Conservation (phyloP, 2,113 vertebrate genomes). For the Climacteris rufus region DNA sequence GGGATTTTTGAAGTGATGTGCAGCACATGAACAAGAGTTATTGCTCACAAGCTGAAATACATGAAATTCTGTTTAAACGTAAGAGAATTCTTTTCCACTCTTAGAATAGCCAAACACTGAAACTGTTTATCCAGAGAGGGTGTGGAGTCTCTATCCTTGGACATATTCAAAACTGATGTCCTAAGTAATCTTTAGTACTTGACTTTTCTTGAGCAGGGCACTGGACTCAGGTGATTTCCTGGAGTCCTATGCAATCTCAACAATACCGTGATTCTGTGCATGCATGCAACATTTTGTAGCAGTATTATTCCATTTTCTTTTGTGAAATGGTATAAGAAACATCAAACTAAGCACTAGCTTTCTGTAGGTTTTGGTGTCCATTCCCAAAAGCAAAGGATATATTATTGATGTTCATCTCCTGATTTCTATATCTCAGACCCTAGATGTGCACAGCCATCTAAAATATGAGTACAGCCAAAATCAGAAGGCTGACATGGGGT, state of each 20-base stretch:
- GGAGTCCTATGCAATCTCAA: background rate
- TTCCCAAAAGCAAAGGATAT: background rate
- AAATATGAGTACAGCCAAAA: background rate
- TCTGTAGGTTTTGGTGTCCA: background rate
- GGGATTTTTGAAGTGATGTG: background rate
- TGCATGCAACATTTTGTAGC: background rate
- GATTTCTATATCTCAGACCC: background rate
- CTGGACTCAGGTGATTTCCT: background rate
- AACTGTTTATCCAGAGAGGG: background rate
- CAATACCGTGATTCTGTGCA: accelerated
- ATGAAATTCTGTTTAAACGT: background rate
- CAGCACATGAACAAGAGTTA: background rate
- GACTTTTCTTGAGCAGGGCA: background rate
- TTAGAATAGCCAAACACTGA: background rate
- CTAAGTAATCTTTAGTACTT: background rate
- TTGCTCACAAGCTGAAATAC: background rate
- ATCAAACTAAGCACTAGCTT: background rate
- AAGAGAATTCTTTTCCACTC: background rate
- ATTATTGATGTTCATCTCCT: background rate
- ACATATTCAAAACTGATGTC: background rate
- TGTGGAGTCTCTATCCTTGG: background rate
- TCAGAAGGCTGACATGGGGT: background rate
- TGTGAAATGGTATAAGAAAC: background rate
- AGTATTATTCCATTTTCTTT: background rate
- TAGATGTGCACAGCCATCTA: background rate